phyloP scores from a whole-genome alignment of 2,113 vertebrate species.

The Pipa parva region DNA sequence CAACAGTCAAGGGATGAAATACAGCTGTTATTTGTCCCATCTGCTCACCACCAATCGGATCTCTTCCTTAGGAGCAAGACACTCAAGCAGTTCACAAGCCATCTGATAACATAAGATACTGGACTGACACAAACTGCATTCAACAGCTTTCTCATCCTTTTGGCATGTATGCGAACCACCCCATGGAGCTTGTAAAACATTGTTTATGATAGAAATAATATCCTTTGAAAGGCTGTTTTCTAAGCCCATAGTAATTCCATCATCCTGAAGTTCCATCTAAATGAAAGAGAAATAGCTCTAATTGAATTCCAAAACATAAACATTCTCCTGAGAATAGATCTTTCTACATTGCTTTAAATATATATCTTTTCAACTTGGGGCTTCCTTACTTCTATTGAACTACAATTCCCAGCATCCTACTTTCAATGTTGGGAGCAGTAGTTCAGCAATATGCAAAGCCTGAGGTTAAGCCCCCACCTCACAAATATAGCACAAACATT shows the following conservation, averaged over 20 bases:
- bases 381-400: no score
- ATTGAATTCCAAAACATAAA: no score
- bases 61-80: constrained; percentile 91
- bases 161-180: constrained; percentile 95
- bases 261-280: constrained; percentile 98
- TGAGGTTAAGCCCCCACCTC: no score
- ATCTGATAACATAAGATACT: constrained; percentile 98
- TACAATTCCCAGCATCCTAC: no score
- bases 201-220: constrained; percentile 95
- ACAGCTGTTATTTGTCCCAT: neutral
- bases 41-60: constrained; percentile 91
- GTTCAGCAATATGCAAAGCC: no score
- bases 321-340: no score
- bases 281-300: constrained; percentile 41
- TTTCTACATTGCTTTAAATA: no score
- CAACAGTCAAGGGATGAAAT: no score
- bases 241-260: constrained; percentile 89
- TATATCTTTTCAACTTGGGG: no score
- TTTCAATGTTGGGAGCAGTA: no score
- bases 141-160: constrained; percentile 88
- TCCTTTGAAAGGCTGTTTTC: constrained; percentile 91
- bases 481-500: no score
- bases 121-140: constrained; percentile 93
- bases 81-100: constrained; percentile 90
- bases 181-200: constrained; percentile 97